These are phyloP conservation scores for Hucho hucho DNA, from an alignment of 2,113 vertebrate species.

Conservation along the genomic window DNA sequence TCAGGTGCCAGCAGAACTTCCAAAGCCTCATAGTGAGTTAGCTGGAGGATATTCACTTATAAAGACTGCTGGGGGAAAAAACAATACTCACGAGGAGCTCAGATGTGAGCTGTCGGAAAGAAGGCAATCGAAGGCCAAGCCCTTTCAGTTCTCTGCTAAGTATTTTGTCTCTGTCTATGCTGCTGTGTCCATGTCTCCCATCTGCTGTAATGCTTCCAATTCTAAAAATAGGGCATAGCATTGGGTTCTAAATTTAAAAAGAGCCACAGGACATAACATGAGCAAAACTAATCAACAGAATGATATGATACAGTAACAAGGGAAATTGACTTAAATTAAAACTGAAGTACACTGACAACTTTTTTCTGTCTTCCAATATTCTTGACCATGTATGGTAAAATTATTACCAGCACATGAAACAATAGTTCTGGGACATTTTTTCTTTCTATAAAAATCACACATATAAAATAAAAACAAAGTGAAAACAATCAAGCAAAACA, in stretches of 20 bases:
- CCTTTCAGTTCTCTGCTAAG: conserved; percentile 25
- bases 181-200: conserved; percentile 55
- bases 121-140: conserved; percentile 25
- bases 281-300: conserved; percentile 11
- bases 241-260: conserved; percentile 58
- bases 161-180: conserved; percentile 42
- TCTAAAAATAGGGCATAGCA: conserved; percentile 72
- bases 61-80: neutral
- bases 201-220: conserved; percentile 56
- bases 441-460: neutral
- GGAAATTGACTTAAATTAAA: neutral
- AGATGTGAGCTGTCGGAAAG: conserved; percentile 3
- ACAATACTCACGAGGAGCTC: conserved; percentile 25
- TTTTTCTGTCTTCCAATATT: conserved; percentile 36
- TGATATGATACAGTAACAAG: neutral
- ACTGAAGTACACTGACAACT: neutral
- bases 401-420: conserved; percentile 15
- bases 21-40: conserved; percentile 3
- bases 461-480: neutral
- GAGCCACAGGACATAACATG: conserved; percentile 28
- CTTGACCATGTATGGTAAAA: conserved; percentile 54
- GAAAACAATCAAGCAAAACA: neutral
- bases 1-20: conserved; percentile 18
- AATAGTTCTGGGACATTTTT: neutral
- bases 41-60: conserved; percentile 21